Conservation (phyloP, 2,888 invertebrate species). For the Drosophila colorata region DNA sequence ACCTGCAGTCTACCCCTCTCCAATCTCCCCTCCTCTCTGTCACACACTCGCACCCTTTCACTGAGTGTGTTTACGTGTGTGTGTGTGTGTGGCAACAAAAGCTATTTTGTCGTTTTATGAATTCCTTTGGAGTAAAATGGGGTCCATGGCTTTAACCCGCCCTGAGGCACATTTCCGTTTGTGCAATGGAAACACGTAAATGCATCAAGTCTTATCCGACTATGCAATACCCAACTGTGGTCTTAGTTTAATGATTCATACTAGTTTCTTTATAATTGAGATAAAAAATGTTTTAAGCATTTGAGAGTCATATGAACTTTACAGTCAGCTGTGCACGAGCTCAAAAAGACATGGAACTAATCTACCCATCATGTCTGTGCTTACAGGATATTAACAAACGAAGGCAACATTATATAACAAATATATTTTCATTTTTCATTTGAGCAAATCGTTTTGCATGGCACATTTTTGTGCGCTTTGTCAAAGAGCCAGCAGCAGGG, state of each 20-base stretch:
- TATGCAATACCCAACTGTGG: constrained; percentile 10
- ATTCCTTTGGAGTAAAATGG: constrained; percentile 57
- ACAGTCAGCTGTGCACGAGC: too few species aligned
- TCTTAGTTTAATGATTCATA: too few species aligned
- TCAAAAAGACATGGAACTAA: too few species aligned
- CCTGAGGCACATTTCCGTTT: constrained; percentile 31
- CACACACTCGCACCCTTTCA: constrained; percentile 10
- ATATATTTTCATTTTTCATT: constrained; percentile 63
- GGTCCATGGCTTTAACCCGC: constrained; percentile 39
- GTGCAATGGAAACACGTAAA: constrained; percentile 13
- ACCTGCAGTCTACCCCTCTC: constrained; percentile 2
- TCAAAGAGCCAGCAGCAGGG: constrained; percentile 44
- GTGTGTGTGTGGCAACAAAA: constrained; percentile 65
- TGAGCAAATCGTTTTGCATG: constrained; percentile 60
- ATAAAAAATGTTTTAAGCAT: not conserved
- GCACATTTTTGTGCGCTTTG: constrained; percentile 59
- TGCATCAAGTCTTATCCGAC: not conserved
- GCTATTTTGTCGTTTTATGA: constrained; percentile 70
- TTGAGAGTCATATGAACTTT: too few species aligned
- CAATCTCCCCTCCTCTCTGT: not conserved
- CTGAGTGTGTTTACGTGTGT: constrained; percentile 21
- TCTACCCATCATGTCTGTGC: not conserved
- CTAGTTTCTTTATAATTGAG: not conserved
- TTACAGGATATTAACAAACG: constrained; percentile 3
- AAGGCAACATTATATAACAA: constrained; percentile 25